Evolutionary conservation across 1,140 invertebrate species (phyloP), one percentile per base, ranked within the genome.

Genomic region (Dinoponera quadriceps): DNA sequence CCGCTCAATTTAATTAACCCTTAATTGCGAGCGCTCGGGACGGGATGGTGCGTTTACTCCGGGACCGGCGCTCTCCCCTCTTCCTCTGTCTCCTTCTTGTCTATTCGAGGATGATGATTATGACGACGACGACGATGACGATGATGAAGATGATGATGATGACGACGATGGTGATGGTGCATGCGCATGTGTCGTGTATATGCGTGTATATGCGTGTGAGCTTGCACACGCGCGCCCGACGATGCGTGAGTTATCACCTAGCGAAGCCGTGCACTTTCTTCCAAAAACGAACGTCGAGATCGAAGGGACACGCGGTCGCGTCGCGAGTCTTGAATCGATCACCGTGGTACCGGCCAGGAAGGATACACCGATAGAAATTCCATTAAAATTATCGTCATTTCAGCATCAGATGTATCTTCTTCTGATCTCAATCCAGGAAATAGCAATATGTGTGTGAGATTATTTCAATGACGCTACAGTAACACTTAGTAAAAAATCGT

Each of bases 1-100:
- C 89, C 91, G 92, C 90, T 92, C 91, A 91, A 92, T 92, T 92
- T 92, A 92, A 92, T 92, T 91, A 92, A 92, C 89, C 90, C 91
- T 92, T 91, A 91, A 91, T 92, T 92, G 88, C 89, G 83, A 86
- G 27, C 78, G 86, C 44, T 71, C 81, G 81, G 77, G 38, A 73
- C 75, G 33, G 60, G 63, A 85, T 51, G 71, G 54, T 68, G 83
- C 85, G 82, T 81, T 86, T 83, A 77, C 65, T 57, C 44, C 74
- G 78, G 38, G 63, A 73, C 66, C 54, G 69, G n/a, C 62, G 65
- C 49, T 72, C 44, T 48, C 62, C 20, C 57, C 29, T 29, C 25
- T 22, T 18, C 25, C 13, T 71, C 38, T 18, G 1, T 20, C 60
- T 74, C 55, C 48, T 33, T 16, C 81, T 83, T 74, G 59, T 83